A percentile compares a stretch with the other conserved stretches of the same genome.
These are phyloP conservation scores for Lycodopsis pacificus DNA, from an alignment of 2,797 vertebrate species.

Conservation along the genomic window DNA sequence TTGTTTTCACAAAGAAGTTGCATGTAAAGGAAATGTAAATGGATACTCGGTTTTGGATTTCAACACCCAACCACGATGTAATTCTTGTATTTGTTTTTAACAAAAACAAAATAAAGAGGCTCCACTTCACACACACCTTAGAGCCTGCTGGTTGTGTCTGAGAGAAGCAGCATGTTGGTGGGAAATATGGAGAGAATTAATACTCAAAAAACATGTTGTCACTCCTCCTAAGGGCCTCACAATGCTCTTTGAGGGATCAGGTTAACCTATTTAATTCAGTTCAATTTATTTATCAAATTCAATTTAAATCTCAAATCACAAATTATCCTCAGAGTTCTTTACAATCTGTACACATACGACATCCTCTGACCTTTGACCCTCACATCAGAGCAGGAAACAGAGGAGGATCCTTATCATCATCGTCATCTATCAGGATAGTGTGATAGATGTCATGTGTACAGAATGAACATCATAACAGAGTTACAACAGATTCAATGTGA, in stretches of 20 bases:
- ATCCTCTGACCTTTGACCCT: no score
- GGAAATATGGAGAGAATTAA: background rate
- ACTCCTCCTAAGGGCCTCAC: background rate
- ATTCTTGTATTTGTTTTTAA: background rate
- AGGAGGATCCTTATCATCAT: no score
- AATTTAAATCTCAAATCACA: no score
- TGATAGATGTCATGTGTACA: no score
- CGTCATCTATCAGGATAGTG: no score
- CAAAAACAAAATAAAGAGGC: constrained; percentile 7
- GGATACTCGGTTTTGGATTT: background rate
- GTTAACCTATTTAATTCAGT: no score
- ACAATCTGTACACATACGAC: no score
- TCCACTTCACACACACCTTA: background rate
- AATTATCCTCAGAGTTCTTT: no score
- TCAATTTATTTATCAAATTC: no score
- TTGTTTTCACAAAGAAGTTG: background rate
- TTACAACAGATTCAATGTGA: no score
- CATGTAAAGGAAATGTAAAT: constrained; percentile 9
- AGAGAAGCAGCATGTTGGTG: background rate
- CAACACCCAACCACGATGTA: background rate
- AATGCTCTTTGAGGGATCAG: background rate
- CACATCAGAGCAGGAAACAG: no score
- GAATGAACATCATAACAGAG: no score
- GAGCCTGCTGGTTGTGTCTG: background rate
- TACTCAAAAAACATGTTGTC: background rate